A percentile compares a stretch with the other conserved stretches of the same genome.
Evolutionary conservation across 2,113 vertebrate genomes (phyloP).

Genomic region (Periophthalmodon schlosseri): DNA sequence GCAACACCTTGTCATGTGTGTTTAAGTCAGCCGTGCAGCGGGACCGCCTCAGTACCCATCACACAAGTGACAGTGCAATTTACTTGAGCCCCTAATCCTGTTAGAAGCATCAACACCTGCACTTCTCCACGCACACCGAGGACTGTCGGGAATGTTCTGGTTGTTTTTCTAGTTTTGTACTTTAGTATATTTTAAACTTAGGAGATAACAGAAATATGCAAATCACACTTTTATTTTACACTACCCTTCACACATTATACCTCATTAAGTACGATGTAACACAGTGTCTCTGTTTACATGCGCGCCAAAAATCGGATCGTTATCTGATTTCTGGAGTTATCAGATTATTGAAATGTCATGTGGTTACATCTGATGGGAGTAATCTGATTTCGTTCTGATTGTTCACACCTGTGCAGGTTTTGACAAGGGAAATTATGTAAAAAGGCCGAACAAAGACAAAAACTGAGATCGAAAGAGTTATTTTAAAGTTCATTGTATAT

Average conservation of each 20-base stretch:
- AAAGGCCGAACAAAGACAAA: no score
- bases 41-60: constrained; percentile 64
- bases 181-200: not conserved
- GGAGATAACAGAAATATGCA: not conserved
- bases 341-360: no score
- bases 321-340: no score
- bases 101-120: constrained; percentile 61
- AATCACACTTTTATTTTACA: not conserved
- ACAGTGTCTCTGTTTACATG: no score
- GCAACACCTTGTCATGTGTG: constrained; percentile 74
- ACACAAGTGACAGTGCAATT: constrained; percentile 74
- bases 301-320: no score
- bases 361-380: no score
- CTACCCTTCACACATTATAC: not conserved
- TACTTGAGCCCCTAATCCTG: constrained; percentile 67
- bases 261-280: not conserved
- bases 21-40: constrained; percentile 64
- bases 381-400: no score
- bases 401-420: no score
- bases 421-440: no score
- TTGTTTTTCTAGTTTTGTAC: constrained; percentile 11
- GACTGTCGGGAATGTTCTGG: constrained; percentile 21
- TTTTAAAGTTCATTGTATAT: no score
- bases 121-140: constrained; percentile 49
- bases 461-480: no score